These are phyloP conservation scores for Murina feae DNA, from an alignment of 2,113 vertebrate species.

Conservation along the genomic window DNA sequence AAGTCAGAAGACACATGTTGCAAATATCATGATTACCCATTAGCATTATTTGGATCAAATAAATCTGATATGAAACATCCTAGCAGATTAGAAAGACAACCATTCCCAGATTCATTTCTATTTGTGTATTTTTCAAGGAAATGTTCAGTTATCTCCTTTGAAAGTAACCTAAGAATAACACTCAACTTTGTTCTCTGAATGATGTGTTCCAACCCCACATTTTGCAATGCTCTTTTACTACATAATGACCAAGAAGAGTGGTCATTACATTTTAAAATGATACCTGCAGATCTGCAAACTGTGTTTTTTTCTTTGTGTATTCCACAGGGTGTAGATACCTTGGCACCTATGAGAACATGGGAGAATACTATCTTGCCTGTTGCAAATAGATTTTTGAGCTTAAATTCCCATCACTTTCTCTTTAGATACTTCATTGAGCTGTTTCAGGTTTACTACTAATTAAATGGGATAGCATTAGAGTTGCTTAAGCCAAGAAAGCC, in stretches of 20 bases:
- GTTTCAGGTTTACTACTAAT: background rate
- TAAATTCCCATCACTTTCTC: background rate
- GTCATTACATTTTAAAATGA: background rate
- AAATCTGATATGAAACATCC: background rate
- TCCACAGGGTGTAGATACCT: background rate
- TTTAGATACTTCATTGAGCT: background rate
- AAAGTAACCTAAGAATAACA: background rate
- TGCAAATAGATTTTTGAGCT: background rate
- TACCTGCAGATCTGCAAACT: background rate
- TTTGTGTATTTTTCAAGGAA: background rate
- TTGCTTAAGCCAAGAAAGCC: background rate
- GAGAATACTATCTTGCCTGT: background rate
- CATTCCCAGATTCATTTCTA: background rate
- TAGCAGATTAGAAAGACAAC: background rate
- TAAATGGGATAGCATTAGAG: conserved; percentile 3
- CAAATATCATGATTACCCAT: background rate
- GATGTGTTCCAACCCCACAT: background rate
- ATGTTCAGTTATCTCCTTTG: background rate
- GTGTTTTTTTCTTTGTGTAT: background rate
- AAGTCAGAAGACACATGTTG: background rate
- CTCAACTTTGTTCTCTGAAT: background rate
- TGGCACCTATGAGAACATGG: background rate
- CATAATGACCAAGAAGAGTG: background rate
- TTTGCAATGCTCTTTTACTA: background rate
- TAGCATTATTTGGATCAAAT: background rate